Conservation (phyloP, 2,797 vertebrate species). For the Xerus rutilus region DNA sequence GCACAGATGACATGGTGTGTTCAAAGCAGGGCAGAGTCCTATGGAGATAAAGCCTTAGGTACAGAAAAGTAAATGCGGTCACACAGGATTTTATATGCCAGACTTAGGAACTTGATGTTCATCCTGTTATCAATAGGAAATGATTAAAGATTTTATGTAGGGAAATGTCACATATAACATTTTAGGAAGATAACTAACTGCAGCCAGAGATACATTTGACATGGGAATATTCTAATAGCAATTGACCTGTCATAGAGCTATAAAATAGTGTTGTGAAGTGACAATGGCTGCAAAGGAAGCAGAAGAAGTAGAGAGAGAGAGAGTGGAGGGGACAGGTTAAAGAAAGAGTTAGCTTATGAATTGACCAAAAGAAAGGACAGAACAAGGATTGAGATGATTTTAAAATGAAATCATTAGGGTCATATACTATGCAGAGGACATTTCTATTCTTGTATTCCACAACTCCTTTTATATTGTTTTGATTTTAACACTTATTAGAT, state of each 20-base stretch:
- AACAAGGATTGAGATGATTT: neutral
- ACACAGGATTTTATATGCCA: neutral
- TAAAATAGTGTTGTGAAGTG: neutral
- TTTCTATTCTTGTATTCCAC: neutral
- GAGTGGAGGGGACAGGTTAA: neutral
- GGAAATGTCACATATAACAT: neutral
- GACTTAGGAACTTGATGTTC: neutral
- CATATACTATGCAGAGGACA: neutral
- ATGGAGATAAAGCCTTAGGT: neutral
- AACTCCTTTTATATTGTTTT: neutral
- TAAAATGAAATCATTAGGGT: neutral
- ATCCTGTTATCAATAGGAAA: neutral
- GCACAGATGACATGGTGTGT: neutral
- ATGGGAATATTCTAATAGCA: neutral
- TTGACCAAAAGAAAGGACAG: neutral
- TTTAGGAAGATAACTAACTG: conserved; percentile 24
- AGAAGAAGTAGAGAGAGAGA: neutral
- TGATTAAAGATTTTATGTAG: neutral
- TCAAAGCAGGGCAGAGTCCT: neutral
- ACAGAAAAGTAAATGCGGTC: neutral
- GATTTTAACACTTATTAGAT: conserved; percentile 1
- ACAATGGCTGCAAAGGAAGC: neutral
- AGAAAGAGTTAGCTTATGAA: neutral
- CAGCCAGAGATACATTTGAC: neutral
- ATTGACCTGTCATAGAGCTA: neutral